Percentiles rank a stretch among this genome's conserved stretches.
These are phyloP conservation scores for Bungarus multicinctus DNA, from an alignment of 2,113 vertebrate species.

Conservation along the genomic window DNA sequence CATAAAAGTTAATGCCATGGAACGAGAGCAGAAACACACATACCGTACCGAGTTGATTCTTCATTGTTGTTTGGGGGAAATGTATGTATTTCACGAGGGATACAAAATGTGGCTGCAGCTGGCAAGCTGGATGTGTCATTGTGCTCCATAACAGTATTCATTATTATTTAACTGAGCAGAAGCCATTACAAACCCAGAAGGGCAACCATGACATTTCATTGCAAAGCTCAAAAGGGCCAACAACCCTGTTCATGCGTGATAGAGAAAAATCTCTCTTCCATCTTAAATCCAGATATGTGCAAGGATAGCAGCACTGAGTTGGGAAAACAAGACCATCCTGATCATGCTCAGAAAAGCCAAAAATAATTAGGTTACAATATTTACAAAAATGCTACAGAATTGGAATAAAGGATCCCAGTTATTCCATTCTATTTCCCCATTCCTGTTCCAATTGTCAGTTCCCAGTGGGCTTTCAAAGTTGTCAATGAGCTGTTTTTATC, in stretches of 20 bases:
- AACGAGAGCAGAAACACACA: not conserved
- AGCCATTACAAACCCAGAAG: not conserved
- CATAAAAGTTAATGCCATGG: constrained; percentile 9
- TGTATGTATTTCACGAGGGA: not conserved
- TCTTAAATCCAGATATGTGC: no score
- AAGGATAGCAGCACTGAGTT: not conserved
- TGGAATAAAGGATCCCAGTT: not conserved
- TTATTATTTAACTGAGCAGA: not conserved
- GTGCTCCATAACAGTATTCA: not conserved
- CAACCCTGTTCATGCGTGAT: no score
- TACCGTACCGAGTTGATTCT: not conserved
- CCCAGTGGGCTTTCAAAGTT: not conserved
- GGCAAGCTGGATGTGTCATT: not conserved
- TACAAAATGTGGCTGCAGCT: not conserved
- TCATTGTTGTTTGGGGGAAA: not conserved
- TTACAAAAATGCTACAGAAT: not conserved
- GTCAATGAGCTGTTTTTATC: not conserved
- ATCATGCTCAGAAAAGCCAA: not conserved
- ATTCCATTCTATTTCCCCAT: not conserved
- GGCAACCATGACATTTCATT: not conserved
- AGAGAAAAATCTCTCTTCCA: not conserved
- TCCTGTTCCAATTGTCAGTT: not conserved
- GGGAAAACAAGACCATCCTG: not conserved
- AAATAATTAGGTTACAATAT: not conserved
- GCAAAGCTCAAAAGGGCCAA: not conserved